Percentiles rank a stretch among this genome's conserved stretches.
These are phyloP conservation scores for Pandemis heparana DNA, from an alignment of 2,888 invertebrate genomes.

Conservation along the genomic window DNA sequence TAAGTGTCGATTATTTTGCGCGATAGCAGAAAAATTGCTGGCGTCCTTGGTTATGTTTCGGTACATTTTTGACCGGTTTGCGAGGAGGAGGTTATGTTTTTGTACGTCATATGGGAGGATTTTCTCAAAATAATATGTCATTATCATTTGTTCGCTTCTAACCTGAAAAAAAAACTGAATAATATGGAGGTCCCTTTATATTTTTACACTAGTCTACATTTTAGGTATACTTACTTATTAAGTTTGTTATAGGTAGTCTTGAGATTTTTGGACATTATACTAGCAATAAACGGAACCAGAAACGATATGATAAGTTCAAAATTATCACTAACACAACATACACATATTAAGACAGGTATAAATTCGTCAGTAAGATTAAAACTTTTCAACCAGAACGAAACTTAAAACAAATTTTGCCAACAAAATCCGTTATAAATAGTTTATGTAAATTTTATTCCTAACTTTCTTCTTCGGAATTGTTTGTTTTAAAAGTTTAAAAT, in stretches of 20 bases:
- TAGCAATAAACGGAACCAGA: too few species aligned
- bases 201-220: too few species aligned
- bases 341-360: too few species aligned
- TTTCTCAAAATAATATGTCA: background rate
- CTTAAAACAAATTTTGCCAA: background rate
- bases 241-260: too few species aligned
- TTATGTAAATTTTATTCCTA: background rate
- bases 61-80: background rate
- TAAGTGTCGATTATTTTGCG: conserved; percentile 41
- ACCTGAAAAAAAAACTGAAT: too few species aligned
- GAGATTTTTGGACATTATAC: too few species aligned
- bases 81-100: background rate
- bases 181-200: too few species aligned
- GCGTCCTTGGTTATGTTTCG: conserved; percentile 22
- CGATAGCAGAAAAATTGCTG: conserved; percentile 20
- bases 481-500: background rate
- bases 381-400: background rate
- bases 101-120: background rate
- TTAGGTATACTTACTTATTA: too few species aligned
- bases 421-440: background rate
- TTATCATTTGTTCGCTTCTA: too few species aligned
- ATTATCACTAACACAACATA: too few species aligned
- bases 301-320: too few species aligned
- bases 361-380: background rate
- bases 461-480: background rate